Base-by-base conservation (phyloP, 2,888 invertebrate species). In the Byasa hedistus region DNA sequence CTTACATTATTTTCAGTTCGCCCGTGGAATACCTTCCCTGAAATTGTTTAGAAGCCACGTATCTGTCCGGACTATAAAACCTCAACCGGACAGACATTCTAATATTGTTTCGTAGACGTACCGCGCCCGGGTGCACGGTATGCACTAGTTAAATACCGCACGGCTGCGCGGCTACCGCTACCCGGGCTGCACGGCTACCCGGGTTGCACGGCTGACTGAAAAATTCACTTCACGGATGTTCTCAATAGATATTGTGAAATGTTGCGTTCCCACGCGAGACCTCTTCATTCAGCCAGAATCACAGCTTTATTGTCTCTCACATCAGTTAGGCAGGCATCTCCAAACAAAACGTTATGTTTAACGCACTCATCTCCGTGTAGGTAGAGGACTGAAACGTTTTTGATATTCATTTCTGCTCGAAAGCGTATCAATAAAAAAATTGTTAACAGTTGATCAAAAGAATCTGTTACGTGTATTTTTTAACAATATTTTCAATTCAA, bases 71-170 rank as follows among this genome's bases (percentile, higher is more conserved):
- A 72, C 73, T 72, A 71, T 76, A 73, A 71, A 72, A 72, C 72
- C 70, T 72, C 71, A 72, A 70, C 71, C 70, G 70, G 67, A 68
- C 69, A 73, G 80, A 81, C 79, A 81, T 81, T 81, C 77, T 82
- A 80, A 82, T 82, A 82, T 80, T 73, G 75, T 71, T 70, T 64
- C 61, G 55, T 60, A 67, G 64, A 68, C 48, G 56, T 68, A 56
- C 48, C 52, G 64, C 63, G 68, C 57, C 62, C 60, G 61, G 62
- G 65, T 66, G 68, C 64, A 69, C 69, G 73, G 69, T 70, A 73
- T 79, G 77, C 79, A 79, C 74, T 76, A 75, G 73, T 79, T 80
- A 80, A 81, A 80, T 79, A 80, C 82, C 81, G 71, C 68, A 70
- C 68, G 63, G 68, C 55, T 70, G 78, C 39, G 39, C 39, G 10